A percentile compares a stretch with the other conserved stretches of the same genome.
Conservation (phyloP, 1,140 invertebrate genomes). For the fruit fly (Drosophila melanogaster) region Release_6_plus_ISO1_MT NT_037436.4:19475001-19475500, state of each 20-base stretch:
- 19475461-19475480: neutral
- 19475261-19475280: slow-evolving; percentile 85
- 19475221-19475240: slow-evolving; percentile 18
- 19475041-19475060: slow-evolving; percentile 2
- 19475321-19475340: slow-evolving; percentile 65
- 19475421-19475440: slow-evolving; percentile 70
- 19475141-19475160: neutral
- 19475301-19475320: slow-evolving; percentile 83
- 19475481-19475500: neutral
- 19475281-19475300: slow-evolving; percentile 85
- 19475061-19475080: neutral
- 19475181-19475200: slow-evolving; percentile 10
- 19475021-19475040: neutral
- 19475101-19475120: neutral
- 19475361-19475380: slow-evolving; percentile 46
- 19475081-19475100: neutral
- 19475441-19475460: slow-evolving; percentile 78
- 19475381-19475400: slow-evolving; percentile 46
- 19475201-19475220: slow-evolving; percentile 40
- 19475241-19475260: slow-evolving; percentile 50
- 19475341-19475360: slow-evolving; percentile 60
- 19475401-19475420: slow-evolving; percentile 68
- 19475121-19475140: neutral
- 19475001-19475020: slow-evolving; percentile 2
- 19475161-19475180: neutral